Conservation (phyloP, 2,113 vertebrate species). For the Lates calcarifer region DNA sequence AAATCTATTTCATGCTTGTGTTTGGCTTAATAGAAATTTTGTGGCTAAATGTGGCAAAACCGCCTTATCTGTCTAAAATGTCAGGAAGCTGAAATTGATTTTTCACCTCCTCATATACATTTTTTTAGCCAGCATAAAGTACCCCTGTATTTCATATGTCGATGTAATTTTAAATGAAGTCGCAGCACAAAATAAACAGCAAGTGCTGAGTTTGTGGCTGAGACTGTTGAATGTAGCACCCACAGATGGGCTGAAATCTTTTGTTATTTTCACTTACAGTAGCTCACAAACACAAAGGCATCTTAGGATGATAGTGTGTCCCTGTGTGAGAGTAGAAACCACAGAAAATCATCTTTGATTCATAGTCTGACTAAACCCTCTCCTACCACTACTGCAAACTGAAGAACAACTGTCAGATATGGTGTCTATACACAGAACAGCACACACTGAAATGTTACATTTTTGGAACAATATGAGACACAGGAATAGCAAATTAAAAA, state of each 20-base stretch:
- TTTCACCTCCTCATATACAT: conserved; percentile 64
- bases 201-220: conserved; percentile 2
- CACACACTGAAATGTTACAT: conserved; percentile 9
- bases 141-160: conserved; percentile 21
- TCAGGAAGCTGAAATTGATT: conserved; percentile 75
- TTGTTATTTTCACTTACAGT: conserved; percentile 29
- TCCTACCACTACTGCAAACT: background rate
- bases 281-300: conserved; percentile 20
- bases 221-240: background rate
- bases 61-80: conserved; percentile 74
- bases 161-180: conserved; percentile 50
- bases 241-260: background rate
- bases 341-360: conserved; percentile 32
- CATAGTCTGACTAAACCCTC: conserved; percentile 20
- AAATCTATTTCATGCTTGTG: conserved; percentile 84
- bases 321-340: conserved; percentile 25
- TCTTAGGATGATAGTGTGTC: conserved; percentile 21
- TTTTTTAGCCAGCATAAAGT: conserved; percentile 47
- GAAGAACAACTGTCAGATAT: conserved; percentile 25
- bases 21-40: conserved; percentile 83
- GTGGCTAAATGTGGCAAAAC: conserved; percentile 78
- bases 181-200: conserved; percentile 21
- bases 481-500: background rate
- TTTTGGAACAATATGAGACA: conserved; percentile 15
- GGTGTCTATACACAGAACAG: conserved; percentile 20